phyloP scores from a whole-genome alignment of 2,113 vertebrate genomes.

The Atractosteus spatula region DNA sequence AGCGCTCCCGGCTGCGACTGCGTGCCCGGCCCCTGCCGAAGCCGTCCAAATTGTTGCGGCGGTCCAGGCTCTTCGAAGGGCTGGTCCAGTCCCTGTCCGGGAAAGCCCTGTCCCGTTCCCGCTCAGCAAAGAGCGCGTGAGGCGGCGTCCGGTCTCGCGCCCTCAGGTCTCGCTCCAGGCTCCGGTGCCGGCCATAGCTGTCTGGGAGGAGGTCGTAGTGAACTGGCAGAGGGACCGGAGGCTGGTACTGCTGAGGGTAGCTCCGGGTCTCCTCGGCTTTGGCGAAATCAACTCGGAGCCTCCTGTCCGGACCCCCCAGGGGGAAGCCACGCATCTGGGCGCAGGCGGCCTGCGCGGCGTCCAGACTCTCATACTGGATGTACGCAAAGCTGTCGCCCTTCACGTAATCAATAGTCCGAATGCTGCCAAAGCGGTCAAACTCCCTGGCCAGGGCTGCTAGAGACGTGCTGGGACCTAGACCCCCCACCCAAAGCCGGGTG shows the following conservation, averaged over 20 bases:
- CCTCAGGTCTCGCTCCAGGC: conserved; percentile 84
- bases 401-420: conserved; percentile 91
- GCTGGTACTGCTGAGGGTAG: conserved; percentile 79
- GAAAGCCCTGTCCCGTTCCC: conserved; percentile 76
- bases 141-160: conserved; percentile 81
- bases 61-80: conserved; percentile 77
- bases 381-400: conserved; percentile 97
- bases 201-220: conserved; percentile 85
- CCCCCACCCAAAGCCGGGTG: conserved; percentile 94
- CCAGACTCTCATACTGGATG: conserved; percentile 94
- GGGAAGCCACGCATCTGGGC: conserved; percentile 95
- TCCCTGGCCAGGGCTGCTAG: conserved; percentile 88
- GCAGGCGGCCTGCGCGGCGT: conserved; percentile 91
- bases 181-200: conserved; percentile 78
- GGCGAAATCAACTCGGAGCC: conserved; percentile 92
- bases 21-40: conserved; percentile 63
- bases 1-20: conserved; percentile 85
- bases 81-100: conserved; percentile 80
- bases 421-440: conserved; percentile 96
- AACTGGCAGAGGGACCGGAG: conserved; percentile 66
- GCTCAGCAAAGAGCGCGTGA: conserved; percentile 75
- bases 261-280: conserved; percentile 84
- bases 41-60: conserved; percentile 73
- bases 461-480: conserved; percentile 84
- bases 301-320: conserved; percentile 79